Base-by-base conservation (phyloP, 1,140 invertebrate genomes). In the Bacillus rossius region DNA sequence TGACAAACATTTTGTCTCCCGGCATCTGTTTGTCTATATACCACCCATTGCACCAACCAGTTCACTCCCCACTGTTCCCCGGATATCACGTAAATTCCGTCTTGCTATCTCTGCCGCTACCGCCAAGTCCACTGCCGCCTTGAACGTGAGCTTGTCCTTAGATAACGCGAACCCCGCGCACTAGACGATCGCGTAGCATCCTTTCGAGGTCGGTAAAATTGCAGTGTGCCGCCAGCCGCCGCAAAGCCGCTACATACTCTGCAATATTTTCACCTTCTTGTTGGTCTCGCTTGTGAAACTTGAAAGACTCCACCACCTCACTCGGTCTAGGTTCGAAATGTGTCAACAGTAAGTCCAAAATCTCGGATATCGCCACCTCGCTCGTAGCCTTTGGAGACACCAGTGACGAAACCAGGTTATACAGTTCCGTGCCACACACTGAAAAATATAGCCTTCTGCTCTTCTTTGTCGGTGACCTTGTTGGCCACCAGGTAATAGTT, bases 221-320 rank as follows among this genome's bases (percentile, higher is more conserved):
- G 49, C 66, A 67, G 22, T 60, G 29, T 10, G 51, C 54, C 16
- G 63, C 55, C 41, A 67, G 37, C 42, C 55, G 55, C 41, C 58
- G 26, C 40, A 67, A 54, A 17, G 63, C 63, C 8, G 62, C 63
- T 16, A 65, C 37, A 48, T 62, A 67, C n/a, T 61, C 60, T 1
- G 49, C 38, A 10, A 65, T 26, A 10, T 37, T n/a, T 43, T 66
- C 64, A 13, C 48, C 47, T 26, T 25, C 17, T 26, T 41, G 29
- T 29, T 66, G 65, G 43, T 51, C 54, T n/a, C 65, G 47, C 57
- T 59, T 61, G 29, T 63, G 29, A 40, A 67, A 66, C 13, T 45
- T 3, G 13, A 45, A 45, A 3, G 17, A 25, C 23, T 45, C 17
- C 5, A 45, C 43, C 17, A 45, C n/a, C 43, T 45, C 4, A 25